Evolutionary conservation across 2,888 invertebrate species (phyloP).

Genomic region (Dioctria rufipes): DNA sequence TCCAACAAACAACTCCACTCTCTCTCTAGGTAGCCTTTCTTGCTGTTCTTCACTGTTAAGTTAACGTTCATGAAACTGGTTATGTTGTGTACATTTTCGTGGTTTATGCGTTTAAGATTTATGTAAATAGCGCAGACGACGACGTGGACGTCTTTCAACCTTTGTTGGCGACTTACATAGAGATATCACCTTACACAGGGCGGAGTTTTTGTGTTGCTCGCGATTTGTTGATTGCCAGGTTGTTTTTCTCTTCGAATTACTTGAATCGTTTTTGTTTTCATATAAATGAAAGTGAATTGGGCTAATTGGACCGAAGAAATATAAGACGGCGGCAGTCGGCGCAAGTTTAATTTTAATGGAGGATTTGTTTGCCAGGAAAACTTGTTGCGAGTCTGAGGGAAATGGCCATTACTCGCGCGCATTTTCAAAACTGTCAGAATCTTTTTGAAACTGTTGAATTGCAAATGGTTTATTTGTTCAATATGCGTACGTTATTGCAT

Average conservation of each 20-base stretch:
- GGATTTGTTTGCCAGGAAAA: not conserved
- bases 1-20: too few species aligned
- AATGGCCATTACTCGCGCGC: not conserved
- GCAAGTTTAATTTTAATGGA: not conserved
- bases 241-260: slow-evolving; percentile 19
- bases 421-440: not conserved
- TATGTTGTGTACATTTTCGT: slow-evolving; percentile 30
- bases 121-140: slow-evolving; percentile 42
- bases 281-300: slow-evolving; percentile 30
- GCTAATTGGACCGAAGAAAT: slow-evolving; percentile 17
- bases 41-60: not conserved
- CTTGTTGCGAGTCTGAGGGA: slow-evolving; percentile 16
- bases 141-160: slow-evolving; percentile 12
- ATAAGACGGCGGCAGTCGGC: not conserved
- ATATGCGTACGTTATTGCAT: not conserved
- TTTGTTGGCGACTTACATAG: slow-evolving; percentile 30
- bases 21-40: not conserved
- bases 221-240: slow-evolving; percentile 31
- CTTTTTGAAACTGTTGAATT: not conserved
- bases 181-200: slow-evolving; percentile 30
- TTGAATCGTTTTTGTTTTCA: not conserved
- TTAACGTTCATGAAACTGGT: slow-evolving; percentile 12
- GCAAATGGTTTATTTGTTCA: not conserved
- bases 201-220: slow-evolving; percentile 29
- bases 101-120: slow-evolving; percentile 35